Evolutionary conservation across 2,888 invertebrate genomes (phyloP).

Genomic region (Meliscaeva auricollis): DNA sequence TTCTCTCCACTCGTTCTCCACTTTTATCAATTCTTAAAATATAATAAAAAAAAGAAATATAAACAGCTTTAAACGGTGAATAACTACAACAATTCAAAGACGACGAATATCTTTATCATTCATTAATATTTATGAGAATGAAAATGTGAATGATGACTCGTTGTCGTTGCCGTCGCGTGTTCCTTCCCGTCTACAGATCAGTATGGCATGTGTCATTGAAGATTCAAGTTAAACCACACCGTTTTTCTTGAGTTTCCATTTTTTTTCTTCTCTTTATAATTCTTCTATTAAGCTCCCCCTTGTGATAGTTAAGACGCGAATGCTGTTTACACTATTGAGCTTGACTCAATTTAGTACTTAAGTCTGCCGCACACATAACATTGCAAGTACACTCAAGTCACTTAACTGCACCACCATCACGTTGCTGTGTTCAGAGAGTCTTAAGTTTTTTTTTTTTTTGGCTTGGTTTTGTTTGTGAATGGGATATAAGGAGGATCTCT

Average conservation of each 20-base stretch:
- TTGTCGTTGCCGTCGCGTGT: slow-evolving; percentile 49
- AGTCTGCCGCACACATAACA: slow-evolving; percentile 48
- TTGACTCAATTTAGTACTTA: slow-evolving; percentile 64
- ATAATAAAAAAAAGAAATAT: neutral
- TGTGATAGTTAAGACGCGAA: slow-evolving; percentile 29
- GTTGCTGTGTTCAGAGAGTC: slow-evolving; percentile 23
- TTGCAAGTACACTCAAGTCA: slow-evolving; percentile 68
- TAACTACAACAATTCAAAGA: slow-evolving; percentile 32
- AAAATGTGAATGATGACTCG: slow-evolving; percentile 64
- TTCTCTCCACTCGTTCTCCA: slow-evolving; percentile 11
- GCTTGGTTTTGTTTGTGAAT: slow-evolving; percentile 29
- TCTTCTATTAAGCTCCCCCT: slow-evolving; percentile 32
- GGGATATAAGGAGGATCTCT: slow-evolving; percentile 33
- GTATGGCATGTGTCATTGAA: slow-evolving; percentile 72
- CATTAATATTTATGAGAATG: slow-evolving; percentile 72
- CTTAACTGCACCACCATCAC: slow-evolving; percentile 49
- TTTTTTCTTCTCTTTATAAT: neutral
- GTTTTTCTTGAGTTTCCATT: slow-evolving; percentile 1
- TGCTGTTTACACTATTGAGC: slow-evolving; percentile 30
- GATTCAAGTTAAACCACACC: slow-evolving; percentile 55
- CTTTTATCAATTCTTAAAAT: neutral
- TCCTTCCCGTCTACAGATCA: slow-evolving; percentile 62
- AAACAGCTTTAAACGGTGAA: slow-evolving; percentile 27
- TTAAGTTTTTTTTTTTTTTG: slow-evolving; percentile 24
- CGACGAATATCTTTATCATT: slow-evolving; percentile 60